These are phyloP conservation scores for Poeciliopsis occidentalis DNA, from an alignment of 2,113 vertebrate species.

Conservation along the genomic window DNA sequence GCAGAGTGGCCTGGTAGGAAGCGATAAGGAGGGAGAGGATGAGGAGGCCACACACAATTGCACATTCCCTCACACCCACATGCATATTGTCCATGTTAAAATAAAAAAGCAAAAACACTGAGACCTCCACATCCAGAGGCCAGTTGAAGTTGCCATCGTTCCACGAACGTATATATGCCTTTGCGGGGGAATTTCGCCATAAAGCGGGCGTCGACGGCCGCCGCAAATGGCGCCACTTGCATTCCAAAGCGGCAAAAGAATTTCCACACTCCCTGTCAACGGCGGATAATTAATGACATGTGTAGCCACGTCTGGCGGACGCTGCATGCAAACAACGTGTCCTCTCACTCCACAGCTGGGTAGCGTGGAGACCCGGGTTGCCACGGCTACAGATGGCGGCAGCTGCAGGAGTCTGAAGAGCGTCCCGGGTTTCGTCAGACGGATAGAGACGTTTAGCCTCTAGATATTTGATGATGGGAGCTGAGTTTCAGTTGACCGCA, in stretches of 20 bases:
- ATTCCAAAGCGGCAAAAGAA: constrained; percentile 28
- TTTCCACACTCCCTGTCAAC: constrained; percentile 38
- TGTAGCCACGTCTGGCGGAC: constrained; percentile 30
- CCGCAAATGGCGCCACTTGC: background rate
- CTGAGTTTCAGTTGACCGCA: no score
- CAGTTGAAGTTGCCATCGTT: constrained; percentile 12
- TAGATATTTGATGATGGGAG: constrained; percentile 11
- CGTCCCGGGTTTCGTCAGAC: constrained; percentile 52
- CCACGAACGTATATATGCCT: constrained; percentile 1
- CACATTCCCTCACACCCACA: constrained; percentile 32
- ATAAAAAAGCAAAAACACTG: constrained; percentile 27
- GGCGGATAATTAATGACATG: constrained; percentile 68
- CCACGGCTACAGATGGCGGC: constrained; percentile 65
- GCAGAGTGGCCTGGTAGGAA: constrained; percentile 74
- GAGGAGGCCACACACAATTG: constrained; percentile 48
- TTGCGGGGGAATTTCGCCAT: background rate
- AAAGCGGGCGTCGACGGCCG: background rate
- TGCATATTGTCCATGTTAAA: constrained; percentile 42
- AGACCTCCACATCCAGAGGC: constrained; percentile 27
- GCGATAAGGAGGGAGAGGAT: constrained; percentile 74
- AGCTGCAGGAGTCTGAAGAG: constrained; percentile 24
- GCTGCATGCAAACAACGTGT: constrained; percentile 18
- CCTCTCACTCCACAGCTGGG: constrained; percentile 29
- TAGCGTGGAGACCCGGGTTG: constrained; percentile 49
- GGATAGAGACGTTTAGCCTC: constrained; percentile 62